Conservation (phyloP, 2,113 vertebrate species). For the Cavia porcellus region DNA sequence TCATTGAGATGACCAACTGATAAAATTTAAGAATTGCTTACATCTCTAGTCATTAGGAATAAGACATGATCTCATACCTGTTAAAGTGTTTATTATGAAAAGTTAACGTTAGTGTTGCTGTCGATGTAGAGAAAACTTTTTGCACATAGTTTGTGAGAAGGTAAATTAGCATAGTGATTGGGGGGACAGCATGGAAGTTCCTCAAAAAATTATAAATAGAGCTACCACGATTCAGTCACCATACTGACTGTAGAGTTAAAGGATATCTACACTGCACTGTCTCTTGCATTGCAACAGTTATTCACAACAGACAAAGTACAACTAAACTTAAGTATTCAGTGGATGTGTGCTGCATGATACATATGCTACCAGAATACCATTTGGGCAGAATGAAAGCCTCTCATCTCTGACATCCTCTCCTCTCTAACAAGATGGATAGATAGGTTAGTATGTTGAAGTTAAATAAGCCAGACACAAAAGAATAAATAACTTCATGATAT, state of each 20-base stretch:
- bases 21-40: neutral
- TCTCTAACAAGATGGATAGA: neutral
- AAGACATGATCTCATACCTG: neutral
- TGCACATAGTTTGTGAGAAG: neutral
- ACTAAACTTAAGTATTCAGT: neutral
- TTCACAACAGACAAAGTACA: neutral
- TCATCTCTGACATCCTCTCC: neutral
- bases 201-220: neutral
- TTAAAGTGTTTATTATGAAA: neutral
- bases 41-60: neutral
- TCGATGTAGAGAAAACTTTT: neutral
- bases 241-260: neutral
- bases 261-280: neutral
- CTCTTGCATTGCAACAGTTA: neutral
- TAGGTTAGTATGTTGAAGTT: neutral
- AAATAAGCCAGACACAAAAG: neutral
- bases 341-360: neutral
- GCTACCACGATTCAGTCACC: neutral
- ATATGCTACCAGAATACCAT: neutral
- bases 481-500: neutral
- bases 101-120: neutral
- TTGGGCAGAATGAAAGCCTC: neutral
- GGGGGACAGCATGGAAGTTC: neutral
- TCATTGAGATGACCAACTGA: neutral
- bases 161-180: neutral